These are phyloP conservation scores for Craniophora ligustri DNA, from an alignment of 2,888 invertebrate species.

Conservation along the genomic window DNA sequence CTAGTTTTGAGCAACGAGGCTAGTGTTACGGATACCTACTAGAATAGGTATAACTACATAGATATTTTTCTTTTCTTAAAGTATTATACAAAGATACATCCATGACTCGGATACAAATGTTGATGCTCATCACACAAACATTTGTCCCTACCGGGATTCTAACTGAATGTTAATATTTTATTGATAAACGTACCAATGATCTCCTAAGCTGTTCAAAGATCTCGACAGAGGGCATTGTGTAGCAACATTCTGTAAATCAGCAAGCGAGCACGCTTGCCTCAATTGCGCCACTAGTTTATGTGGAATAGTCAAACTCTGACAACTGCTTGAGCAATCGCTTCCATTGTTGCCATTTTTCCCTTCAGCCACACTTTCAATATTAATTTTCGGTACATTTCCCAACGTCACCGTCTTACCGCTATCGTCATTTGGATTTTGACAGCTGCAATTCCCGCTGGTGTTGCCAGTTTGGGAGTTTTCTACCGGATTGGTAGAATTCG, in stretches of 20 bases:
- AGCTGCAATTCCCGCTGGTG: conserved; percentile 55
- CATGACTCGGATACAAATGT: no score
- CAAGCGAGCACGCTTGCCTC: conserved; percentile 76
- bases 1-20: no score
- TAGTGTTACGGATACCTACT: no score
- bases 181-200: conserved; percentile 59
- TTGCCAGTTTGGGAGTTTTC: conserved; percentile 58
- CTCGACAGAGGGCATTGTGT: conserved; percentile 65
- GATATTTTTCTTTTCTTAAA: no score
- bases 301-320: conserved; percentile 63
- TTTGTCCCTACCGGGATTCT: no score
- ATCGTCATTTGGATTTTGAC: conserved; percentile 53
- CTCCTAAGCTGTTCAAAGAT: conserved; percentile 73
- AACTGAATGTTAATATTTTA: no score
- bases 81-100: no score
- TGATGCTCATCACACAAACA: no score
- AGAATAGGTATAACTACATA: no score
- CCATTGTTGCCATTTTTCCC: conserved; percentile 29
- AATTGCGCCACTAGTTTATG: conserved; percentile 75
- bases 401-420: no score
- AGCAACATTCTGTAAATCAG: conserved; percentile 69
- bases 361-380: conserved; percentile 54
- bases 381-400: conserved; percentile 63
- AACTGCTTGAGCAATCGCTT: conserved; percentile 40
- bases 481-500: conserved; percentile 56